Evolutionary conservation across 2,888 invertebrate genomes (phyloP), one percentile per base, ranked within the genome.

Genomic region (Acleris emargana): DNA sequence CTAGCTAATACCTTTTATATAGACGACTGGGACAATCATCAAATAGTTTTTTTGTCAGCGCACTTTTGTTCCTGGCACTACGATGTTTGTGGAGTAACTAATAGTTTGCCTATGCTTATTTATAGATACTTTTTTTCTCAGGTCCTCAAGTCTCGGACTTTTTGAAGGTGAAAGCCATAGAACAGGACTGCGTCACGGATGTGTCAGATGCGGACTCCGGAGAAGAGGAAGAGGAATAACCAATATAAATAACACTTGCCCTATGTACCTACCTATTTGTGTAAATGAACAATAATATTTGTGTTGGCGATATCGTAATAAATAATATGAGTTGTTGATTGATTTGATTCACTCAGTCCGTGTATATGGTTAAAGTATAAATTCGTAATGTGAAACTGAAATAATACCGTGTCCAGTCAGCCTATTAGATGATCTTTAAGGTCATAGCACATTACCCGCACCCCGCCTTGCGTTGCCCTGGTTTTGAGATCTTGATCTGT

Each of bases 141-240:
- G 92, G 87, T 49, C 88, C 88, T 22, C 82, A 90, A 72, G 59
- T 82, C 18, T 76, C 74, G 3, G 88, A 91, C 73, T 93, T 89
- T 72, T 73, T 93, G 68, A 84, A 87, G 70, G 92, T 92, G 22
- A 87, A 84, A 67, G 74, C 86, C 3, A 70, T 84, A 70, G 92
- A 93, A 63, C 80, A 83, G 47, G 93, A 92, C 45, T 88, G 92
- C 68, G 84, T 88, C 62, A 93, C 93, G 5, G 93, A 93, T 61
- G 91, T 93, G 0, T 93, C 93, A 0, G 93, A 93, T 32, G 92
- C 91, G 0, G 93, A 91, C 58, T 81, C 83, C 1, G 92, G 88
- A 2, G 87, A 84, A 9, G 93, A 91, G 55, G 83, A 86, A 67
- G 81, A 77, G 53, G 74, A 74, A 64, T 61, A 17, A 64, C 38